A percentile compares a stretch with the other conserved stretches of the same genome.
Evolutionary conservation across 2,888 invertebrate species (phyloP).

Genomic region (Lasius fuliginosus): DNA sequence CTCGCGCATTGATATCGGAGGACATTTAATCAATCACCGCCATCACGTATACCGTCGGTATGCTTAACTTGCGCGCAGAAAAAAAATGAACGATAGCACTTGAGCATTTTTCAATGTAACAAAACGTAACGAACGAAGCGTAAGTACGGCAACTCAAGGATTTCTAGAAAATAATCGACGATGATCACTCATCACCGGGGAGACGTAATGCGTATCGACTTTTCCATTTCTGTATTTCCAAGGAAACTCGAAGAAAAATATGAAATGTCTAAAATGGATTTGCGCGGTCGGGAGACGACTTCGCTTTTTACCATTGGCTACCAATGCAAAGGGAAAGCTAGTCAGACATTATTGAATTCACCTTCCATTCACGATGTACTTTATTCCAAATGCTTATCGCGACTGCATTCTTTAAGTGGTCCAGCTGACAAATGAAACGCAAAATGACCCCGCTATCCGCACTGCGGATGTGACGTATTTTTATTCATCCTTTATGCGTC

Average conservation of each 20-base stretch:
- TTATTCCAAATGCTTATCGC: slow-evolving; percentile 34
- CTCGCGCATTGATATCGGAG: not conserved
- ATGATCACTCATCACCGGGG: slow-evolving; percentile 21
- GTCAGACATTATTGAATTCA: slow-evolving; percentile 43
- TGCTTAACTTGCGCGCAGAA: slow-evolving; percentile 7
- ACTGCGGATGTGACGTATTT: slow-evolving; percentile 27
- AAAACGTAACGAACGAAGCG: not conserved
- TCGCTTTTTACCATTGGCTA: slow-evolving; percentile 41
- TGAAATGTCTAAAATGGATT: slow-evolving; percentile 46
- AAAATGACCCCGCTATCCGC: slow-evolving; percentile 6
- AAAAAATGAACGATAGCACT: not conserved
- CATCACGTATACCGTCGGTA: not conserved
- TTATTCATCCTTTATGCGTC: slow-evolving; percentile 11
- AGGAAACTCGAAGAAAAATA: slow-evolving; percentile 33
- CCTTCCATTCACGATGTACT: slow-evolving; percentile 38
- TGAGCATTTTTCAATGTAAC: not conserved
- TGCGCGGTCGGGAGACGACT: slow-evolving; percentile 40
- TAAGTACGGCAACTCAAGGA: not conserved
- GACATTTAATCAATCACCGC: slow-evolving; percentile 33
- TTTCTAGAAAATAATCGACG: slow-evolving; percentile 7
- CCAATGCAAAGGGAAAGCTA: slow-evolving; percentile 46
- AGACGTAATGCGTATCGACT: slow-evolving; percentile 41
- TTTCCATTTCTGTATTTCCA: slow-evolving; percentile 30
- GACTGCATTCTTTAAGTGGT: slow-evolving; percentile 27
- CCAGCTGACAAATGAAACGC: slow-evolving; percentile 28